Conservation (phyloP, 37 sponge, comb jelly and placozoan genomes). For the Halichondria panicea region DNA sequence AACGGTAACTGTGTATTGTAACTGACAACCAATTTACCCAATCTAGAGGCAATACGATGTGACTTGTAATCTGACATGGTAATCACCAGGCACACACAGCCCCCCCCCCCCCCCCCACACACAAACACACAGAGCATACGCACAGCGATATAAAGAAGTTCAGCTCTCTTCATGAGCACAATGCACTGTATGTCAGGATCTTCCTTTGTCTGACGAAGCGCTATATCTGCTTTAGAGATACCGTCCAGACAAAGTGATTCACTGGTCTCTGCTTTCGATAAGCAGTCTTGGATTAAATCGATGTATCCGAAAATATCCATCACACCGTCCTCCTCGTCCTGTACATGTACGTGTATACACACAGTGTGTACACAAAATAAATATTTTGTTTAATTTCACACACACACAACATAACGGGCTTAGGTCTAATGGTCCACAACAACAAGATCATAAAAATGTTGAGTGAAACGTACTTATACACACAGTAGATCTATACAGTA, state of each 20-base stretch:
- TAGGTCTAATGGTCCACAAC: too few species aligned
- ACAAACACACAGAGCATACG: too few species aligned
- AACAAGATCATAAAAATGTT: too few species aligned
- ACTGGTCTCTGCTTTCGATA: slow-evolving; percentile 14
- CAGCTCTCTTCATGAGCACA: slow-evolving; percentile 29
- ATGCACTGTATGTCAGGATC: slow-evolving; percentile 30
- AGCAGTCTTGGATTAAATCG: slow-evolving; percentile 14
- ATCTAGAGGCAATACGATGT: too few species aligned
- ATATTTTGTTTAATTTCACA: too few species aligned
- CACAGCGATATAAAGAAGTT: slow-evolving; percentile 39
- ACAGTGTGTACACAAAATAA: too few species aligned
- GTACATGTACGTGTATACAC: not conserved
- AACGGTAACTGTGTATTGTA: not conserved
- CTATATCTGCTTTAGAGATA: slow-evolving; percentile 23
- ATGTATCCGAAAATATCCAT: slow-evolving; percentile 15
- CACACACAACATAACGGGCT: too few species aligned
- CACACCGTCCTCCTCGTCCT: not conserved
- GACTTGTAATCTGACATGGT: too few species aligned
- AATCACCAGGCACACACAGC: too few species aligned
- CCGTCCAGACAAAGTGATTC: slow-evolving; percentile 21
- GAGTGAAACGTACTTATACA: too few species aligned
- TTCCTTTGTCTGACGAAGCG: slow-evolving; percentile 15
- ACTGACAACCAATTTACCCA: not conserved
- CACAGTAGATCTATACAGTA: too few species aligned
- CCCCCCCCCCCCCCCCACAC: too few species aligned